These are phyloP conservation scores for Mormoops blainvillei DNA, from an alignment of 2,113 vertebrate species.

Conservation along the genomic window DNA sequence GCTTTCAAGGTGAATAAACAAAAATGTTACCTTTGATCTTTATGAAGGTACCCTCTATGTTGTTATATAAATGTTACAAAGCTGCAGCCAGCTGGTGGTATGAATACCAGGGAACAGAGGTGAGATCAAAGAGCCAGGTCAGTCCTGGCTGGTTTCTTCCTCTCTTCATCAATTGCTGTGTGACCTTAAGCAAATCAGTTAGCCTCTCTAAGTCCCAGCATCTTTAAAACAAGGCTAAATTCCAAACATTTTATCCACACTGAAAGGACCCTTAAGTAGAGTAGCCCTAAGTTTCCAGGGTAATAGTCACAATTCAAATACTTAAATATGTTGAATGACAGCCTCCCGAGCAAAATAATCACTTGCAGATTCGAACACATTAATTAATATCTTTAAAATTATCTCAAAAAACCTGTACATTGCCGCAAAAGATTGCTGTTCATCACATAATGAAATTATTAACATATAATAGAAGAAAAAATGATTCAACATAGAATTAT, in stretches of 20 bases:
- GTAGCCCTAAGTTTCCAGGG: not conserved
- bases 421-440: not conserved
- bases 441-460: not conserved
- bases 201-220: not conserved
- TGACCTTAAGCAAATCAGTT: not conserved
- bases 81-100: not conserved
- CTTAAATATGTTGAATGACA: not conserved
- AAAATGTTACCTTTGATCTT: slow-evolving; percentile 3
- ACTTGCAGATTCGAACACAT: not conserved
- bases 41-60: not conserved
- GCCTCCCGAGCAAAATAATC: not conserved
- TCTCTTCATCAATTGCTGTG: not conserved
- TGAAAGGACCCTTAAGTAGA: not conserved
- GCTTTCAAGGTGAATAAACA: slow-evolving; percentile 26
- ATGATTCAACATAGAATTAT: not conserved
- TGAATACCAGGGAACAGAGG: not conserved
- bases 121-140: not conserved
- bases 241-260: not conserved
- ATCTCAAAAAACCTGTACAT: not conserved
- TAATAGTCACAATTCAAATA: not conserved
- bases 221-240: not conserved
- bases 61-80: slow-evolving; percentile 13
- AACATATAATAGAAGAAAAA: not conserved
- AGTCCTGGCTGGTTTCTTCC: not conserved
- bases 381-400: not conserved